Base-by-base conservation (phyloP, 2,888 invertebrate species). In the Leucophenga maculata region DNA sequence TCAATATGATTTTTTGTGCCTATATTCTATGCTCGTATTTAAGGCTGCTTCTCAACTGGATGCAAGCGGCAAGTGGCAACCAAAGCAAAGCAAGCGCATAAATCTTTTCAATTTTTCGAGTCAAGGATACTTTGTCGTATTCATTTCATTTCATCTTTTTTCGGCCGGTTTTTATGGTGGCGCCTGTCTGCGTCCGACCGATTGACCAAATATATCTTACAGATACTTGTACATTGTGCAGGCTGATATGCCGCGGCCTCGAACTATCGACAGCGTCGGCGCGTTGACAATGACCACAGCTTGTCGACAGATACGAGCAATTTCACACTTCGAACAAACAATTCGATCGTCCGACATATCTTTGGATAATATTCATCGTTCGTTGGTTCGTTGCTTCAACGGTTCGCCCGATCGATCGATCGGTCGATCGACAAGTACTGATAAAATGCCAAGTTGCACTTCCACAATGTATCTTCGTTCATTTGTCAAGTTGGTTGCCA, bases 221-320 rank as follows among this genome's bases (percentile, higher is more conserved):
- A 59, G 70, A 72, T 74, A 71, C 59, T 8, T 32, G 32, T 32
- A 32, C 8, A 39, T 8, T 39, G 39, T 39, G 8, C 39, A 39
- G 39, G 39, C 39, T 6, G 39, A 6, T 39, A 48, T 68, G 67
- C 54, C 71, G 74, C 72, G 52, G n/a, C 18, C 66, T 68, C 70
- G 52, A 14, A 44, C 52, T 16, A 11, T 26, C 18, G 50, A 16
- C 50, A 11, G 11, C 31, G 22, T 14, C 54, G 39, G 64, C 70
- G 74, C 78, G 76, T 82, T 79, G 82, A 81, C 83, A 82, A 81
- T 80, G 82, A 81, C 83, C 84, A 76, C 84, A 84, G 80, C 83
- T 75, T 84, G 85, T 82, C 80, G 78, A 81, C 80, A 85, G 84
- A 85, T 85, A 86, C 86, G 83, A 85, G 83, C 80, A 75, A 80